Evolutionary conservation across 1,140 invertebrate species (phyloP).

Genomic region (Melipona quadrifasciata): DNA sequence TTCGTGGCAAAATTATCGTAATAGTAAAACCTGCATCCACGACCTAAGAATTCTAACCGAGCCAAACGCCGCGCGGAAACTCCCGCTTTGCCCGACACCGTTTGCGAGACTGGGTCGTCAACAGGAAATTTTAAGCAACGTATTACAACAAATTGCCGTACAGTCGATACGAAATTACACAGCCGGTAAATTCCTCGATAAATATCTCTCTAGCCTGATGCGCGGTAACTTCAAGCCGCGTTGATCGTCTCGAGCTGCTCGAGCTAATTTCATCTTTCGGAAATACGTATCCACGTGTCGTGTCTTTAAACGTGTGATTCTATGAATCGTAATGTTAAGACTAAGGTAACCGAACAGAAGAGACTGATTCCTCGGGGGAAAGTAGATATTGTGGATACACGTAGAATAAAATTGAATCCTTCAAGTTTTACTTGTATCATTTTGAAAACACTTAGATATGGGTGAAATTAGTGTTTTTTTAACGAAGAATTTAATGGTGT

Average conservation of each 20-base stretch:
- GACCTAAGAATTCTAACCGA: neutral
- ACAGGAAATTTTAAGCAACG: constrained; percentile 23
- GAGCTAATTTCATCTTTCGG: neutral
- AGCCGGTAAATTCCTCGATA: neutral
- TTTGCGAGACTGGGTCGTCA: constrained; percentile 4
- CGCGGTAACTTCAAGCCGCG: too few species aligned
- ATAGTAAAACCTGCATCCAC: constrained; percentile 20
- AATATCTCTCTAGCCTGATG: neutral
- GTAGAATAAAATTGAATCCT: too few species aligned
- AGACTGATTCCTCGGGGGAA: too few species aligned
- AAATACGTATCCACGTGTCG: neutral
- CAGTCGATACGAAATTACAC: neutral
- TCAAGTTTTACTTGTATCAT: too few species aligned
- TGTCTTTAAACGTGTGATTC: too few species aligned
- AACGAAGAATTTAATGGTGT: too few species aligned
- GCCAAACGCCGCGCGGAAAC: neutral
- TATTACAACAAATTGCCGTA: constrained; percentile 3
- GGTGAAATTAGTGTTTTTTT: too few species aligned
- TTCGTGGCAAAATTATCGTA: neutral
- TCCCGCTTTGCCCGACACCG: neutral
- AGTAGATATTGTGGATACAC: too few species aligned
- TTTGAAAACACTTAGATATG: too few species aligned
- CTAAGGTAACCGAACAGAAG: too few species aligned
- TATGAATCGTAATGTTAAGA: too few species aligned
- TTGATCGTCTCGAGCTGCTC: too few species aligned